Evolutionary conservation across 1,140 invertebrate species (phyloP).

Genomic region (Hyles euphorbiae): DNA sequence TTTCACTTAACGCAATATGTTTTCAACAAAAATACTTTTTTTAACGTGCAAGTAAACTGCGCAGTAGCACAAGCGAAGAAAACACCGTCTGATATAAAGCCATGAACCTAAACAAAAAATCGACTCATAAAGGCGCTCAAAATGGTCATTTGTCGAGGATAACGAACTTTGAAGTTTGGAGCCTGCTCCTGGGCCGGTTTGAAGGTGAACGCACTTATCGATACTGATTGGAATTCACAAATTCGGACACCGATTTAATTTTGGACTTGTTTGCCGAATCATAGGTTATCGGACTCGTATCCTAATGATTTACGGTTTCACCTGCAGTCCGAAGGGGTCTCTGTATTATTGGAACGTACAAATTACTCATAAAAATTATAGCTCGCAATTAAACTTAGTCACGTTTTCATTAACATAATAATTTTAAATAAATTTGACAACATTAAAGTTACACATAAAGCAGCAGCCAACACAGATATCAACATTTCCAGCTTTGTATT

Average conservation of each 20-base stretch:
- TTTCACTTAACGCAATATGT: constrained; percentile 42
- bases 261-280: constrained; percentile 55
- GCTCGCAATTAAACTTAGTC: neutral
- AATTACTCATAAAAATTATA: neutral
- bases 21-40: neutral
- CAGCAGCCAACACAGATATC: too few species aligned
- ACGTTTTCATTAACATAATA: too few species aligned
- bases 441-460: too few species aligned
- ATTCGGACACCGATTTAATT: constrained; percentile 56
- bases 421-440: too few species aligned
- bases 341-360: constrained; percentile 1
- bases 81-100: constrained; percentile 11
- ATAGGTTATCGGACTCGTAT: constrained; percentile 59
- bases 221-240: constrained; percentile 61
- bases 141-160: constrained; percentile 61
- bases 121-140: constrained; percentile 29
- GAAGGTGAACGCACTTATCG: constrained; percentile 63
- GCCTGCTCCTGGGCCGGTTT: constrained; percentile 61
- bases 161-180: constrained; percentile 58
- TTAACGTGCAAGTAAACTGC: neutral
- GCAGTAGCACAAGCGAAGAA: constrained; percentile 3
- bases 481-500: neutral
- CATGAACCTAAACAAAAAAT: constrained; percentile 14
- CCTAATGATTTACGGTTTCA: constrained; percentile 47
- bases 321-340: constrained; percentile 33